Evolutionary conservation across 2,113 vertebrate species (phyloP), one percentile per base, ranked within the genome.

Genomic region (Rafetus swinhoei): DNA sequence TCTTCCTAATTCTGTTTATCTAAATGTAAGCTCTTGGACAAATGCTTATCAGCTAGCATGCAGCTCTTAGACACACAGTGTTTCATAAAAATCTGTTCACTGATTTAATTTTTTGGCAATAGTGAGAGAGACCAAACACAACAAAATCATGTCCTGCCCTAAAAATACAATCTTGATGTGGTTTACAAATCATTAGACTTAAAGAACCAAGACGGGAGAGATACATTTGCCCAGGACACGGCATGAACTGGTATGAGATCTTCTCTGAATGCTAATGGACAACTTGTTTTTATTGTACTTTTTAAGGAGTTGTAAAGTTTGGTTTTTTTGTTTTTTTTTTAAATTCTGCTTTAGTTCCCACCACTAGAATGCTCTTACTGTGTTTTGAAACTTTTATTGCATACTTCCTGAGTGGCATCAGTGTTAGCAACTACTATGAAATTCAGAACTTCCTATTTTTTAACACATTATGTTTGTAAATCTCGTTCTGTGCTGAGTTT

Each of bases 361-460:
- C 81, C 91, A 80, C 0, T 50, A 84, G 79, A 91, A 81, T 92
- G 39, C 72, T 94, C 82, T 82, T 93, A 76, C 35, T 88, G 6
- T 35, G 59, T 96, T 94, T 92, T 95, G 95, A 96, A 96, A 96
- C 89, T 32, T 52, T 92, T 3, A 21, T 92, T 95, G 89, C 95
- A 93, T 95, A 88, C 86, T 97, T 97, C 97, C 96, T 96, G 94
- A 91, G 39, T n/a, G 13, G 24, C 80, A 18, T 87, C 72, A 59
- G 35, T 89, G 87, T 92, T 84, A 87, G 83, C 81, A 79, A 90
- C 24, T 69, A 56, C 97, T 95, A 90, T 7, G 93, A 97, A 97
- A 97, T 95, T 79, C 62, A 95, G 93, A 86, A 93, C 95, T 97
- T 97, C 97, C 95, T 90, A 85, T 94, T 96, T 85, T 56, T n/a